These are phyloP conservation scores for Propithecus coquereli DNA, from an alignment of 2,113 vertebrate species.

Conservation along the genomic window DNA sequence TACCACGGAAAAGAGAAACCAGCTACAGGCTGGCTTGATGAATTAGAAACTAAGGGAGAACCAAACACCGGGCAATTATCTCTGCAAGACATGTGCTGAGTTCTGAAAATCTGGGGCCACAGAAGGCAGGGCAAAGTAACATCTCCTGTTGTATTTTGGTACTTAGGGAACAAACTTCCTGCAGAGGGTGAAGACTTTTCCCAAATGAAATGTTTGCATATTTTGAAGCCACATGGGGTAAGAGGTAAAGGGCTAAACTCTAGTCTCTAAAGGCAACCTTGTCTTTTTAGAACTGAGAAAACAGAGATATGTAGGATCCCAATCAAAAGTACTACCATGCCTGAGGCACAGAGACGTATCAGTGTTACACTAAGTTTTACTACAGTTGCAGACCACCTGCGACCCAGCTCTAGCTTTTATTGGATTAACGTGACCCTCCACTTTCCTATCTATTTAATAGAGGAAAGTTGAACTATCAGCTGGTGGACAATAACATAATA, in stretches of 20 bases:
- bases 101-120: not conserved
- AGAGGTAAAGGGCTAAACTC: not conserved
- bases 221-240: not conserved
- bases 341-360: not conserved
- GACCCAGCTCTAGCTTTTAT: accelerated
- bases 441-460: not conserved
- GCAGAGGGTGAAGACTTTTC: not conserved
- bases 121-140: not conserved
- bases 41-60: not conserved
- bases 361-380: not conserved
- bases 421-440: not conserved
- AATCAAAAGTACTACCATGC: not conserved
- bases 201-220: not conserved
- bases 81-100: too few species aligned
- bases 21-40: not conserved
- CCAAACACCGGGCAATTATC: not conserved
- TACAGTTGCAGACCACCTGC: not conserved
- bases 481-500: not conserved
- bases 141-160: not conserved
- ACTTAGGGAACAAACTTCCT: not conserved
- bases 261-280: not conserved
- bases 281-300: not conserved
- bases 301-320: not conserved
- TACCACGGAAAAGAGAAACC: not conserved
- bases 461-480: not conserved